These are phyloP conservation scores for Gadopsis bispinosus DNA, from an alignment of 2,797 vertebrate species.

Conservation along the genomic window DNA sequence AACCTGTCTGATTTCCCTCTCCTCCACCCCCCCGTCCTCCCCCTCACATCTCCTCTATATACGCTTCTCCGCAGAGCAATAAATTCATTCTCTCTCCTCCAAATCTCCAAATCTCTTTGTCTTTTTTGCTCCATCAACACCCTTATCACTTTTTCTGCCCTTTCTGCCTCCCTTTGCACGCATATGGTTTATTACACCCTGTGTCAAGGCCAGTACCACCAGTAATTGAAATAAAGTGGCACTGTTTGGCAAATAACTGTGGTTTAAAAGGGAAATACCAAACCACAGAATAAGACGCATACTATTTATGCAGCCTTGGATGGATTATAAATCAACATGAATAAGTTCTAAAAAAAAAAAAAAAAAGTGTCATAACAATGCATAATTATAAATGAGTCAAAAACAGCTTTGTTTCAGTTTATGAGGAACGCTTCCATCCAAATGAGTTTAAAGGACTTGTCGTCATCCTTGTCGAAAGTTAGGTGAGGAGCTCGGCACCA, in stretches of 20 bases:
- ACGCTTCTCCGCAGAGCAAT: constrained; percentile 70
- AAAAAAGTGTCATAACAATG: not conserved
- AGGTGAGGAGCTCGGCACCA: not conserved
- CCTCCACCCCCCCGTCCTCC: constrained; percentile 53
- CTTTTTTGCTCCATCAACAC: constrained; percentile 69
- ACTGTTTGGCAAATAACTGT: constrained; percentile 11
- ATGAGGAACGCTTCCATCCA: not conserved
- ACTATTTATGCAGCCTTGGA: constrained; percentile 14
- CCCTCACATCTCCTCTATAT: constrained; percentile 60
- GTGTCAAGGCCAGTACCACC: constrained; percentile 39
- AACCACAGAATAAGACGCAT: not conserved
- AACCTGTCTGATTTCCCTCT: constrained; percentile 79
- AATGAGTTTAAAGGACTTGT: not conserved
- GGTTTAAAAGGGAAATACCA: constrained; percentile 17
- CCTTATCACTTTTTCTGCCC: constrained; percentile 56
- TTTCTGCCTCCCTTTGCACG: constrained; percentile 50
- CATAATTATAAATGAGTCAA: constrained; percentile 3
- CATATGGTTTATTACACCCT: constrained; percentile 49
- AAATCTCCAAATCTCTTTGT: constrained; percentile 68
- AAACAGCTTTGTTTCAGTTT: constrained; percentile 12
- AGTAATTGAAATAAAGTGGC: constrained; percentile 37
- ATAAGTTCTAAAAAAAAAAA: not conserved
- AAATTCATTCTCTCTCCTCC: constrained; percentile 72
- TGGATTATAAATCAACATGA: not conserved
- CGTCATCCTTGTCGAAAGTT: not conserved